Base-by-base conservation (phyloP, 30 jellyfish, hydroid and myxozoan genomes). In the Turritopsis dohrnii region DNA sequence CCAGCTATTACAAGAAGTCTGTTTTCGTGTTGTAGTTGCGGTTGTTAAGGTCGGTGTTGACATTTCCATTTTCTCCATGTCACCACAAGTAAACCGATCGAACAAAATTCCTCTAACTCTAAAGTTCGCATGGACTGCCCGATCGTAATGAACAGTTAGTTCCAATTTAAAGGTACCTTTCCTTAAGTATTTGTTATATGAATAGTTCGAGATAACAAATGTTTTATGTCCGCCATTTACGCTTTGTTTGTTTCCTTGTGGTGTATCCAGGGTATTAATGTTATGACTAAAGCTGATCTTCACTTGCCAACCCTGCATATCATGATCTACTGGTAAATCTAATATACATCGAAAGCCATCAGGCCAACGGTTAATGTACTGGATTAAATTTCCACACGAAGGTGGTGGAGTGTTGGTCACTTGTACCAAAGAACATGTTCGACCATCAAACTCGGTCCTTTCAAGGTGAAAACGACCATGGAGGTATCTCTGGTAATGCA, bases 281-380 rank as follows among this genome's bases (percentile, higher is more conserved):
- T 23, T 23, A 69, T 69, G 7, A 21, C 23, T 69, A 69, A 69
- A 69, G 0, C 28, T 19, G 30, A 69, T 27, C 30, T 27, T 23
- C 77, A 69, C 77, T 27, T 69, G 77, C 77, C 77, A 69, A n/a
- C 77, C 30, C 19, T 69, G 16, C 17, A n/a, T 7, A 27, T 69
- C 30, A 7, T 69, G 22, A 7, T 69, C 17, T 69, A 69, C 77
- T 21, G 77, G 77, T 27, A 69, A 69, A 16, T 8, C 16, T 23
- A 69, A 27, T 7, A n/a, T n/a, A 19, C 77, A 23, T n/a, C 30
- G 31, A 69, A 69, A 69, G 9, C 77, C 77, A 69, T 69, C 77
- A 69, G 77, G 77, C 77, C 77, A 69, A 1, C 30, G 31, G 19
- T 69, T 69, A 17, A 27, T 69, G 60, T 41, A 41, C 13, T 41